Evolutionary conservation across 2,113 vertebrate species (phyloP).

Genomic region (Cebidichthys violaceus): DNA sequence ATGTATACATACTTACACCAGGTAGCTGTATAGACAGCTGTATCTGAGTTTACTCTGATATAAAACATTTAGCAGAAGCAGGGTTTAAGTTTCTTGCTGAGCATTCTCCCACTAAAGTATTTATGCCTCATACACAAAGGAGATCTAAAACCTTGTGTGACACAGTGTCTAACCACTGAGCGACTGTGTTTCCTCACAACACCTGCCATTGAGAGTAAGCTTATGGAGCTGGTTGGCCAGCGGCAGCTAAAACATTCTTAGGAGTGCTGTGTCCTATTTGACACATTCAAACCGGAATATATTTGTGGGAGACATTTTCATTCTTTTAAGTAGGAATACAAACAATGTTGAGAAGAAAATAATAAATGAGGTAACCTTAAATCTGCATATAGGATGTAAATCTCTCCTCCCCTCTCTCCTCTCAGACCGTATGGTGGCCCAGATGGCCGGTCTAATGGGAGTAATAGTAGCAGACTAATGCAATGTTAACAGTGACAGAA

Average conservation of each 20-base stretch:
- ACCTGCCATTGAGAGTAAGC: background rate
- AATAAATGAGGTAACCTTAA: background rate
- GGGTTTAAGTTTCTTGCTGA: background rate
- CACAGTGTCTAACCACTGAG: background rate
- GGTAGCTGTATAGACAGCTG: background rate
- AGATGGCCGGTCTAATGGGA: conserved; percentile 73
- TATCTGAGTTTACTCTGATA: background rate
- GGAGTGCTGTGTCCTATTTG: background rate
- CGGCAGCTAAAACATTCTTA: background rate
- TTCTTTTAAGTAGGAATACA: background rate
- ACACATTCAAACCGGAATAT: background rate
- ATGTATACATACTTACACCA: background rate
- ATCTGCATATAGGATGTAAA: conserved; percentile 10
- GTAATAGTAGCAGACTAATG: conserved; percentile 72
- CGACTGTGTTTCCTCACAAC: background rate
- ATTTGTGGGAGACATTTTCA: background rate
- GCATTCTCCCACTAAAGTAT: background rate
- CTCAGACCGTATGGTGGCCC: conserved; percentile 71
- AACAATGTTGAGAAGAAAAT: background rate
- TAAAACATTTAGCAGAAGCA: background rate
- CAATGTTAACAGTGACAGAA: conserved; percentile 77
- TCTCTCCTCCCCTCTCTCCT: conserved; percentile 32
- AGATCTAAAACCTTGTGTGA: background rate
- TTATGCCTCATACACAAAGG: background rate
- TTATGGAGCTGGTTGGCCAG: background rate